phyloP scores from a whole-genome alignment of 1,140 invertebrate genomes.

The Philotrypesis tridentata region DNA sequence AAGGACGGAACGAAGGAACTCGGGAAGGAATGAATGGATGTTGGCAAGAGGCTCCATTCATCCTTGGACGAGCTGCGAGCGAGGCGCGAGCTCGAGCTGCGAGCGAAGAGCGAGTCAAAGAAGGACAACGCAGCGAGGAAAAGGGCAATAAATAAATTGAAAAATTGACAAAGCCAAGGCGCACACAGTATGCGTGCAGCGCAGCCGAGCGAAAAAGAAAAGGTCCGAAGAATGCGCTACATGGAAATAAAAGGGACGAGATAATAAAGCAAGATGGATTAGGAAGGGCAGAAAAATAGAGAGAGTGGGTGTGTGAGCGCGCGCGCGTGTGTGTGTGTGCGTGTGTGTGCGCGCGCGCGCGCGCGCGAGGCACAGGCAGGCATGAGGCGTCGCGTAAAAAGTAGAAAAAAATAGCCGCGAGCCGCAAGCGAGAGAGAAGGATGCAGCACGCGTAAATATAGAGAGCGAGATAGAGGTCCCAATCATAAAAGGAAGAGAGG shows the following conservation, averaged over 20 bases:
- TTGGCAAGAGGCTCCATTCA: neutral
- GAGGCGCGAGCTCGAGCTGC: neutral
- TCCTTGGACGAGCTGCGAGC: conserved; percentile 23
- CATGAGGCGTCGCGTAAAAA: conserved; percentile 5
- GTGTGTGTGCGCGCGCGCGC: no score
- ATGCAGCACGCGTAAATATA: neutral
- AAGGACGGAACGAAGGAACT: conserved; percentile 8
- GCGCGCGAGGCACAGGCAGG: neutral
- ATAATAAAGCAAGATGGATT: conserved; percentile 47
- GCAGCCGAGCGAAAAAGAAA: neutral
- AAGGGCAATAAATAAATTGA: conserved; percentile 49
- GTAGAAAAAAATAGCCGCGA: conserved; percentile 32
- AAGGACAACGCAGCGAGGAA: conserved; percentile 13
- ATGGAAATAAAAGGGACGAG: conserved; percentile 33
- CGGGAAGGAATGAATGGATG: conserved; percentile 20
- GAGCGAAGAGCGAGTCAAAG: conserved; percentile 1
- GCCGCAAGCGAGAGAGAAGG: neutral
- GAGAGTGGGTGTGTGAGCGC: neutral
- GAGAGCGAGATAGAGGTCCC: conserved; percentile 9
- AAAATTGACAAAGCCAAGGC: conserved; percentile 53
- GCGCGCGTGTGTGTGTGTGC: neutral
- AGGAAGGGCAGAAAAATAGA: conserved; percentile 16
- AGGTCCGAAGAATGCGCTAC: conserved; percentile 4
- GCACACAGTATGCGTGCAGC: neutral
- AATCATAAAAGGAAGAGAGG: conserved; percentile 49